These are phyloP conservation scores for Entomyzon cyanotis DNA, from an alignment of 2,113 vertebrate genomes.

Conservation along the genomic window DNA sequence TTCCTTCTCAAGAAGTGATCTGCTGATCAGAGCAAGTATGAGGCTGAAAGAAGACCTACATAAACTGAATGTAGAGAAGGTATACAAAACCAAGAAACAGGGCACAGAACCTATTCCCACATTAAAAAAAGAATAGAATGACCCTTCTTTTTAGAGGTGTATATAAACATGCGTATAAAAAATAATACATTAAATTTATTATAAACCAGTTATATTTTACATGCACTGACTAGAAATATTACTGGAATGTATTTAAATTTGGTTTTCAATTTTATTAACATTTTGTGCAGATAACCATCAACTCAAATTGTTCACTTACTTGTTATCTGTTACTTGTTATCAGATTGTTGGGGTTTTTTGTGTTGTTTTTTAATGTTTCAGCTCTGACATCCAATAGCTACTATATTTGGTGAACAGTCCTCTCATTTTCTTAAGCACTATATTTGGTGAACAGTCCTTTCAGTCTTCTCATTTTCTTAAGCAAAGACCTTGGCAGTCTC, in stretches of 20 bases:
- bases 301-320: not conserved
- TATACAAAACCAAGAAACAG: not conserved
- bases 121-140: not conserved
- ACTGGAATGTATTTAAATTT: not conserved
- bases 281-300: not conserved
- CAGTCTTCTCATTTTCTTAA: not conserved
- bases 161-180: not conserved
- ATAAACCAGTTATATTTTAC: not conserved
- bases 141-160: not conserved
- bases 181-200: not conserved
- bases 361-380: too few species aligned
- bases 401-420: not conserved
- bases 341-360: rapidly evolving
- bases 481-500: not conserved
- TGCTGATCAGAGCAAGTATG: not conserved
- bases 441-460: not conserved
- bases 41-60: not conserved
- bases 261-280: not conserved
- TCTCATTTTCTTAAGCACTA: not conserved
- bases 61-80: not conserved
- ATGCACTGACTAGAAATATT: not conserved
- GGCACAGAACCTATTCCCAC: not conserved
- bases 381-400: not conserved
- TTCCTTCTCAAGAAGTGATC: not conserved
- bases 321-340: too few species aligned